A percentile compares a stretch with the other conserved stretches of the same genome.
These are phyloP conservation scores for Mobula hypostoma DNA, from an alignment of 2,113 vertebrate genomes.

Conservation along the genomic window DNA sequence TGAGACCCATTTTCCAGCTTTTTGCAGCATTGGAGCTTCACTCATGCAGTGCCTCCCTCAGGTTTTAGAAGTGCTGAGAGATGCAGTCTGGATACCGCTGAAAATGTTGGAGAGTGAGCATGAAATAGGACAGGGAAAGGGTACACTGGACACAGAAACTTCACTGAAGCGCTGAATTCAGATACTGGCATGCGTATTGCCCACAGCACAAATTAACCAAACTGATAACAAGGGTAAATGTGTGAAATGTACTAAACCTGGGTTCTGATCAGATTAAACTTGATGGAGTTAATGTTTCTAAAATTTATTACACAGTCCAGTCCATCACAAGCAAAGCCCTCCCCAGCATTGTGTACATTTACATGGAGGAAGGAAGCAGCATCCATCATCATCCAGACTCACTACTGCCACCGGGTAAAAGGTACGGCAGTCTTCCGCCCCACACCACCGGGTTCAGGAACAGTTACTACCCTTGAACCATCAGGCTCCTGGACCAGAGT, in stretches of 20 bases:
- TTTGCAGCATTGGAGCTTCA: not conserved
- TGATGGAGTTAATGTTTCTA: not conserved
- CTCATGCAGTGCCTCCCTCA: not conserved
- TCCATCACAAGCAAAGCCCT: too few species aligned
- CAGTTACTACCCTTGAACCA: too few species aligned
- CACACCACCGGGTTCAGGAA: too few species aligned
- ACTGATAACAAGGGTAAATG: too few species aligned
- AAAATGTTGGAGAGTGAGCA: not conserved
- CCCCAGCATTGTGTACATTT: too few species aligned
- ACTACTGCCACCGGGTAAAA: too few species aligned
- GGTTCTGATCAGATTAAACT: not conserved
- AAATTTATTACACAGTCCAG: not conserved
- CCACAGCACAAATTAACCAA: not conserved
- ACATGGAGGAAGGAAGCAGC: too few species aligned
- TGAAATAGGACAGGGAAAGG: not conserved
- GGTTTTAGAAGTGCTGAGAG: not conserved
- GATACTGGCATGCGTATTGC: not conserved
- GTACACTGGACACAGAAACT: not conserved
- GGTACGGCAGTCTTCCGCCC: too few species aligned
- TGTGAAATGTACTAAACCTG: not conserved
- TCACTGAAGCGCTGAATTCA: not conserved
- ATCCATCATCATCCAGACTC: too few species aligned
- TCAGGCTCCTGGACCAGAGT: too few species aligned
- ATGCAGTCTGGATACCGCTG: not conserved
- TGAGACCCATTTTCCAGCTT: not conserved